Evolutionary conservation across 2,113 vertebrate genomes (phyloP).

Genomic region (Bettongia penicillata): DNA sequence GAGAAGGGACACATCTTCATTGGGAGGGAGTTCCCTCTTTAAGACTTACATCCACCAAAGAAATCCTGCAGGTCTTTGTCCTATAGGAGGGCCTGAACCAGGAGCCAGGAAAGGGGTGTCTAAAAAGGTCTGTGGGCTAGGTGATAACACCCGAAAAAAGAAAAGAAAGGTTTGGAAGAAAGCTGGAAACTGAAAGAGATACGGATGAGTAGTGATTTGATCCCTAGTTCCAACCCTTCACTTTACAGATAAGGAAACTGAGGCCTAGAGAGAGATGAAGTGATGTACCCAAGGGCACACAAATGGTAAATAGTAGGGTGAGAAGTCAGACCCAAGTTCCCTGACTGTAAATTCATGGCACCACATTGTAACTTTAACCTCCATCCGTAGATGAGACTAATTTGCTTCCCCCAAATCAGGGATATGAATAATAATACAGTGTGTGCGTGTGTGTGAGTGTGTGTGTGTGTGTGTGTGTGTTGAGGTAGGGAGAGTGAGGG

Average conservation of each 20-base stretch:
- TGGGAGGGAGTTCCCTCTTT: neutral
- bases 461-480: conserved; percentile 16
- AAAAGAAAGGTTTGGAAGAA: neutral
- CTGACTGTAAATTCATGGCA: neutral
- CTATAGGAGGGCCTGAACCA: neutral
- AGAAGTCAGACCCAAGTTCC: neutral
- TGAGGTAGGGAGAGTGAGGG: neutral
- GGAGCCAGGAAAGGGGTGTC: neutral
- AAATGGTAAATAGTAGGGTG: neutral
- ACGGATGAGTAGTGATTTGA: neutral
- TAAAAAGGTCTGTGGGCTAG: neutral
- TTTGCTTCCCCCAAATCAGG: conserved; percentile 44
- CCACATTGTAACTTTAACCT: neutral
- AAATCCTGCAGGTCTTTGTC: neutral
- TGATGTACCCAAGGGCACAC: neutral
- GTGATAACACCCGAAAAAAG: too few species aligned
- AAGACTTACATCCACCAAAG: neutral
- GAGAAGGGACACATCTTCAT: neutral
- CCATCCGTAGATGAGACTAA: conserved; percentile 42
- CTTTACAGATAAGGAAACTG: neutral
- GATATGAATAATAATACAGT: neutral
- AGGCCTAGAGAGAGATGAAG: neutral
- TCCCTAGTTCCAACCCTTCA: neutral
- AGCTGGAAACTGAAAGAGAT: neutral
- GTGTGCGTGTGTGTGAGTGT: neutral